These are phyloP conservation scores for Ptilodon capucinus DNA, from an alignment of 2,888 invertebrate genomes.

Conservation along the genomic window DNA sequence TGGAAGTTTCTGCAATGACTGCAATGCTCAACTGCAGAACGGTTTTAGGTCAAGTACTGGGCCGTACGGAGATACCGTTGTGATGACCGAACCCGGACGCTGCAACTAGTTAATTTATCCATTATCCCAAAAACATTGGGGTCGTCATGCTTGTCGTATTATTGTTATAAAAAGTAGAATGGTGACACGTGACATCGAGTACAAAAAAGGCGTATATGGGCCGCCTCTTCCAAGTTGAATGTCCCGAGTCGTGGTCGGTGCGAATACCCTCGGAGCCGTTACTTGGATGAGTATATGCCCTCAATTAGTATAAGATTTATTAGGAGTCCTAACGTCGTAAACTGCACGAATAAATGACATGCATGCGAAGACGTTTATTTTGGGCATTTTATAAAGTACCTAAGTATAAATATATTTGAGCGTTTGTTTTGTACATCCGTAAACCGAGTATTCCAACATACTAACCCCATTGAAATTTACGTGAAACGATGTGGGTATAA, in stretches of 20 bases:
- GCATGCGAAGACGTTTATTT: background rate
- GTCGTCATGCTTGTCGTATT: slow-evolving; percentile 17
- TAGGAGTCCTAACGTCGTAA: slow-evolving; percentile 1
- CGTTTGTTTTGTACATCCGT: too few species aligned
- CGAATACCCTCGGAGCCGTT: slow-evolving; percentile 35
- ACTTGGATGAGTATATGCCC: slow-evolving; percentile 29
- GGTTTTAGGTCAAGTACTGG: background rate
- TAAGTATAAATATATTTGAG: too few species aligned
- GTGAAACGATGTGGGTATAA: too few species aligned
- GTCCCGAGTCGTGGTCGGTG: slow-evolving; percentile 48
- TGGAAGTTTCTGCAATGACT: background rate
- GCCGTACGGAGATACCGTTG: background rate
- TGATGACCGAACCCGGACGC: slow-evolving; percentile 17
- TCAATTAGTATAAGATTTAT: slow-evolving; percentile 21
- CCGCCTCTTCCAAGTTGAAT: slow-evolving; percentile 57
- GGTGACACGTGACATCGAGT: slow-evolving; percentile 32
- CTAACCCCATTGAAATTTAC: too few species aligned
- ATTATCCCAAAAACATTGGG: slow-evolving; percentile 13
- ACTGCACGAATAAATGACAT: background rate
- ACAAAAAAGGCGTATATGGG: slow-evolving; percentile 51
- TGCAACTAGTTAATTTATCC: slow-evolving; percentile 10
- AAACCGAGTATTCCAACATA: too few species aligned
- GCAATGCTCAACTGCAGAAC: background rate
- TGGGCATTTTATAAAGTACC: background rate
- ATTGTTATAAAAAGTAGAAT: slow-evolving; percentile 50